Evolutionary conservation across 53 echinoderm and acorn worm species (phyloP), one percentile per base, ranked within the genome.

Genomic region (Holothuria leucospilota): DNA sequence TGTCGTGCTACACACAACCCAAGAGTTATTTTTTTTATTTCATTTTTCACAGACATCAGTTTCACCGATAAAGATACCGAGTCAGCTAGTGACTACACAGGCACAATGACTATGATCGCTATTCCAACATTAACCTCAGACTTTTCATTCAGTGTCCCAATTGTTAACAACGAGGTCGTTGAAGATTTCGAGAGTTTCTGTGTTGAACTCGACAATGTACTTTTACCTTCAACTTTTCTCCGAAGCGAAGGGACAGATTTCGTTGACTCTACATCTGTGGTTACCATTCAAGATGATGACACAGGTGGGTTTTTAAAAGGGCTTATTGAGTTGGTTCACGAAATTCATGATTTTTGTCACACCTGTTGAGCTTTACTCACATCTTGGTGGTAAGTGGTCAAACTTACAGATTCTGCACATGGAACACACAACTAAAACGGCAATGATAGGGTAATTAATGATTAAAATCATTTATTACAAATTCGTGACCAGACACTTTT

Each of bases 141-240:
- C 10, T 39, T 38, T 30, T 0, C 71, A 14, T 71, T 71, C 8
- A 18, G n/a, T 71, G 71, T 71, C 39, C 20, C 11, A 13, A 71
- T 71, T 16, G 71, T 12, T 21, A 71, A 71, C 40, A 39, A 71
- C 9, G n/a, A 34, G 2, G 39, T 41, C 6, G 71, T 71, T 39
- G 71, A 71, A 15, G 71, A 71, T 71, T 15, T 71, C 39, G 71
- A 71, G 71, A 38, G 39, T 21, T 71, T 71, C 21, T 71, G 71
- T 39, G 71, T 71, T 11, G 12, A 6, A 13, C 41, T 71, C 10
- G 71, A 71, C 39, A 16, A 39, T 38, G 39, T 71, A 4, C 34
- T 18, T 34, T 21, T 38, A 15, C 71, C 71, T 39, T 52, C 52
- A 1, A n/a, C 18, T 13, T 71, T 71, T n/a, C 39, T 39, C 13